phyloP scores from a whole-genome alignment of 2,888 invertebrate species.

The Spilarctia lutea region DNA sequence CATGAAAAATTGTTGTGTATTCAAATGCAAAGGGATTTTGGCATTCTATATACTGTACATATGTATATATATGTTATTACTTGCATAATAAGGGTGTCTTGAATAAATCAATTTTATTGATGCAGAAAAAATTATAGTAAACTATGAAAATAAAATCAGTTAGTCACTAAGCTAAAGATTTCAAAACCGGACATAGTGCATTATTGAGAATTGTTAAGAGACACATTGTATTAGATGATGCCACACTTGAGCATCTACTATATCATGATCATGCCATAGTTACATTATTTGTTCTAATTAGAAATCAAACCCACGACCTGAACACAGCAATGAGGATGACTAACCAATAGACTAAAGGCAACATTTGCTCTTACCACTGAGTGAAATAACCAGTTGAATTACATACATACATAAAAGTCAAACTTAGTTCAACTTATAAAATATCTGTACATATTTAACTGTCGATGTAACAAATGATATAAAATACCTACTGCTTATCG shows the following conservation, averaged over 20 bases:
- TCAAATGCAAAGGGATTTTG: not conserved
- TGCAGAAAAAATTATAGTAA: not conserved
- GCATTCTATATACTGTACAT: too few relatives aligned
- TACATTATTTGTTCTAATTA: too few relatives aligned
- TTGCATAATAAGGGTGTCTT: not conserved
- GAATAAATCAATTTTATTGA: not conserved
- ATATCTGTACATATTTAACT: not conserved
- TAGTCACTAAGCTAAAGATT: too few relatives aligned
- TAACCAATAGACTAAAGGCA: not conserved
- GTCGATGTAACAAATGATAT: slow-evolving; percentile 14
- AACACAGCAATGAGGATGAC: not conserved
- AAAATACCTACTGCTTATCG: slow-evolving; percentile 9
- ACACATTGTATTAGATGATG: too few relatives aligned
- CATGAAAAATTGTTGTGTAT: not conserved
- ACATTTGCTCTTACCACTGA: not conserved
- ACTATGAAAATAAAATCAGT: too few relatives aligned
- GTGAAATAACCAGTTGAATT: not conserved
- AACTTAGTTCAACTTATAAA: not conserved
- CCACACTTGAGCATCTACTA: too few relatives aligned
- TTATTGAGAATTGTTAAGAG: too few relatives aligned
- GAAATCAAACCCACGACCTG: not conserved
- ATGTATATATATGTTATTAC: not conserved
- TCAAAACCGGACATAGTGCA: too few relatives aligned
- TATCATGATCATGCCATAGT: too few relatives aligned
- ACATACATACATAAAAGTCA: too few relatives aligned